phyloP scores from a whole-genome alignment of 2,113 vertebrate species.

The Lasiurus cinereus region DNA sequence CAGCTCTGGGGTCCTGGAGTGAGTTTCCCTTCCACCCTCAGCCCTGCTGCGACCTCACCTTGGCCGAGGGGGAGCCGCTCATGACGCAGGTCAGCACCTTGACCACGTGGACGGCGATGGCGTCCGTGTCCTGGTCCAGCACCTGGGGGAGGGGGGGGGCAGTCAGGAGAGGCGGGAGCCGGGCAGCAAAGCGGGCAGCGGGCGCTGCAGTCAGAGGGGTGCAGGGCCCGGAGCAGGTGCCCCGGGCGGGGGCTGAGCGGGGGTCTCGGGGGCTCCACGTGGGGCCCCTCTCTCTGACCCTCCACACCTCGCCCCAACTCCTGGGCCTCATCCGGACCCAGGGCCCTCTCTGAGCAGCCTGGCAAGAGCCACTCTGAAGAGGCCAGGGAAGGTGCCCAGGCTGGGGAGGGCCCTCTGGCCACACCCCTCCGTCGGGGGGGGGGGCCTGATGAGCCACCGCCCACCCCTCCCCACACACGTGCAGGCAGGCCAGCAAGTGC shows the following conservation, averaged over 20 bases:
- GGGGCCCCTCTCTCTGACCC: not conserved
- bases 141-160: constrained; percentile 86
- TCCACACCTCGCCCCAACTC: not conserved
- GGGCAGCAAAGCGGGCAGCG: not conserved
- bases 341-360: not conserved
- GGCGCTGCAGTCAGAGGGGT: not conserved
- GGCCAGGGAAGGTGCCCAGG: not conserved
- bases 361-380: constrained; percentile 2
- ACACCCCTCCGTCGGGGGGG: not conserved
- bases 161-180: constrained; percentile 11
- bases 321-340: not conserved
- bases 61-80: constrained; percentile 95
- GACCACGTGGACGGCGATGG: constrained; percentile 95
- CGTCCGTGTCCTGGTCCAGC: constrained; percentile 88
- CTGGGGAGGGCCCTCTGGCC: not conserved
- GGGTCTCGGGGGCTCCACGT: too few relatives aligned
- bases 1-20: not conserved
- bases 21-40: not conserved
- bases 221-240: not conserved
- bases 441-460: not conserved
- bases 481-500: constrained; percentile 63
- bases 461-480: not conserved
- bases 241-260: not conserved
- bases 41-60: constrained; percentile 87
- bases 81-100: constrained; percentile 96